A percentile compares a stretch with the other conserved stretches of the same genome.
Conservation (phyloP, 2,797 vertebrate genomes). For the Lithobates sylvaticus region DNA sequence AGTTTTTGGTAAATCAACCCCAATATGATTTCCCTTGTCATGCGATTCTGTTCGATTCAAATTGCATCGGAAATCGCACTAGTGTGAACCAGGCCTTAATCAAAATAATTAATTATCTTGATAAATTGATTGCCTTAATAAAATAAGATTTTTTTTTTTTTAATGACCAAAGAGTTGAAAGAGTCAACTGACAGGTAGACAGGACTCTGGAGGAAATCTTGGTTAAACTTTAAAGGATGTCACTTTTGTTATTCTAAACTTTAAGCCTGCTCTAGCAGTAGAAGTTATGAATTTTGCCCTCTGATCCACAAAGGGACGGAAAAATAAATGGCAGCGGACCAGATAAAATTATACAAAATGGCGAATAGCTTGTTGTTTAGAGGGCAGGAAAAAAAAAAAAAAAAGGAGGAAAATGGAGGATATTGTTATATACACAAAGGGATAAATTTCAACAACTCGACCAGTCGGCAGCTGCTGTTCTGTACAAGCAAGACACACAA, state of each 20-base stretch:
- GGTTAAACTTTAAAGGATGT: slow-evolving; percentile 85
- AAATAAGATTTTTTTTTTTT: too few species aligned
- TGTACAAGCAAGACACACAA: slow-evolving; percentile 84
- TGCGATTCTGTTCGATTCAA: too few species aligned
- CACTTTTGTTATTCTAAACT: slow-evolving; percentile 80
- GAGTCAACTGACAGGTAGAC: not conserved
- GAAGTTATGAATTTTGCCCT: slow-evolving; percentile 51
- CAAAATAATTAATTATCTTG: too few species aligned
- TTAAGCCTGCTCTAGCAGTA: slow-evolving; percentile 69
- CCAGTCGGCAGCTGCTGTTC: slow-evolving; percentile 84
- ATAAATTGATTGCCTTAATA: too few species aligned
- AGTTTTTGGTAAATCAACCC: too few species aligned
- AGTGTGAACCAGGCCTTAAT: too few species aligned
- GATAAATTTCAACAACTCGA: slow-evolving; percentile 93
- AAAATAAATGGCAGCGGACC: slow-evolving; percentile 67
- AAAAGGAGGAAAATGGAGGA: slow-evolving; percentile 90
- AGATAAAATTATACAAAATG: slow-evolving; percentile 97
- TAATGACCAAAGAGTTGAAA: not conserved
- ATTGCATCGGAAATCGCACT: too few species aligned
- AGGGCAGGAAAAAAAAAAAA: slow-evolving; percentile 77
- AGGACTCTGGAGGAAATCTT: slow-evolving; percentile 50
- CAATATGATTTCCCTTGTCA: too few species aligned
- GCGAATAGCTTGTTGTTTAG: slow-evolving; percentile 99
- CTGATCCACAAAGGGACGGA: slow-evolving; percentile 31
- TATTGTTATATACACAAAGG: slow-evolving; percentile 99